A percentile compares a stretch with the other conserved stretches of the same genome.
phyloP scores from a whole-genome alignment of 2,888 invertebrate genomes.

The Eumacrocentrus americanus region DNA sequence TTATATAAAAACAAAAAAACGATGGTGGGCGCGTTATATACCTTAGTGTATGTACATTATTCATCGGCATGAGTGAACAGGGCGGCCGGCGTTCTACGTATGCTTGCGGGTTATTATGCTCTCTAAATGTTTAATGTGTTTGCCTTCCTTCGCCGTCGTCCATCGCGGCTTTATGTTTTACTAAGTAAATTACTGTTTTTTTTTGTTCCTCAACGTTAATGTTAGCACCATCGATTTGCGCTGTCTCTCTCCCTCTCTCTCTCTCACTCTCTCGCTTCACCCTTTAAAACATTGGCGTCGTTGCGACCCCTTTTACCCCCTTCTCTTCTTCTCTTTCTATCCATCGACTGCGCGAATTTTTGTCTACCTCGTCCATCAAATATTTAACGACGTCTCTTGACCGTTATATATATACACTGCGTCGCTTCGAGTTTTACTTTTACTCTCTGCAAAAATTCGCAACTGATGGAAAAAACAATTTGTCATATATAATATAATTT shows the following conservation, averaged over 20 bases:
- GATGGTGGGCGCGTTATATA: constrained; percentile 26
- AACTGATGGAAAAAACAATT: background rate
- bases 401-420: background rate
- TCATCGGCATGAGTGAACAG: constrained; percentile 59
- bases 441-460: background rate
- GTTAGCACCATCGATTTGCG: constrained; percentile 60
- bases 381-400: constrained; percentile 30
- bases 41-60: constrained; percentile 52
- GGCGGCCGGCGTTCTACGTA: constrained; percentile 59
- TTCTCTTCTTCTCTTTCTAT: constrained; percentile 16
- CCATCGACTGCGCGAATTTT: constrained; percentile 22
- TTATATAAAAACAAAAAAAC: constrained; percentile 14
- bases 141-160: constrained; percentile 59
- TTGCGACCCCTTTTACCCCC: constrained; percentile 27
- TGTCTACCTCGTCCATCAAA: constrained; percentile 28
- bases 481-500: too few relatives aligned
- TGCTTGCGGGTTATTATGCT: constrained; percentile 60
- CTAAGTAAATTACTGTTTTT: constrained; percentile 62
- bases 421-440: background rate
- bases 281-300: constrained; percentile 34
- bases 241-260: constrained; percentile 40
- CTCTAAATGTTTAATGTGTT: constrained; percentile 63
- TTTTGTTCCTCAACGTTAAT: constrained; percentile 53
- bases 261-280: constrained; percentile 32
- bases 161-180: constrained; percentile 60